Conservation (phyloP, 2,888 invertebrate species). For the Apoda limacodes region DNA sequence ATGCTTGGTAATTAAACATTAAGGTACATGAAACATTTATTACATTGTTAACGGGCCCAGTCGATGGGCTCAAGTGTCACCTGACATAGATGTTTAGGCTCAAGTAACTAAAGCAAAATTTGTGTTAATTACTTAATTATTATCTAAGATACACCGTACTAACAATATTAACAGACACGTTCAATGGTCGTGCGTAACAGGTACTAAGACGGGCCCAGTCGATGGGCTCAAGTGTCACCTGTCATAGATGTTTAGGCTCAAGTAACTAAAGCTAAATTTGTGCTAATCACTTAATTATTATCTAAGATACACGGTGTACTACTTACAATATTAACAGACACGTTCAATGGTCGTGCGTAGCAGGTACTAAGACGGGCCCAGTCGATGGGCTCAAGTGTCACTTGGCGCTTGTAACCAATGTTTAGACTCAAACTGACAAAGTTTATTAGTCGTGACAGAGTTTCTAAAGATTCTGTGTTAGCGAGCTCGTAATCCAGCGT, state of each 20-base stretch:
- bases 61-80: no score
- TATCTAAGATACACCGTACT: conserved; percentile 25
- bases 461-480: conserved; percentile 31
- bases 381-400: conserved; percentile 23
- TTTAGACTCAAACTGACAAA: conserved; percentile 35
- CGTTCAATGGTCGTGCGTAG: conserved; percentile 26
- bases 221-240: no score
- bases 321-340: conserved; percentile 47
- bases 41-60: no score
- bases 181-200: conserved; percentile 24
- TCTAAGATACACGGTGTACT: background rate
- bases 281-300: background rate
- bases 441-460: conserved; percentile 30
- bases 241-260: no score
- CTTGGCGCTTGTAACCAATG: conserved; percentile 25
- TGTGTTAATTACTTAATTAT: background rate
- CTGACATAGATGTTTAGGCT: no score
- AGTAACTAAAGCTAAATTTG: background rate
- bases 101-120: background rate
- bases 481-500: conserved; percentile 41
- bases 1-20: no score
- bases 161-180: conserved; percentile 42
- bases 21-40: no score
- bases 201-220: no score
- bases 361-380: conserved; percentile 30